phyloP scores from a whole-genome alignment of 2,888 invertebrate species.

The Epsilonema sp. region DNA sequence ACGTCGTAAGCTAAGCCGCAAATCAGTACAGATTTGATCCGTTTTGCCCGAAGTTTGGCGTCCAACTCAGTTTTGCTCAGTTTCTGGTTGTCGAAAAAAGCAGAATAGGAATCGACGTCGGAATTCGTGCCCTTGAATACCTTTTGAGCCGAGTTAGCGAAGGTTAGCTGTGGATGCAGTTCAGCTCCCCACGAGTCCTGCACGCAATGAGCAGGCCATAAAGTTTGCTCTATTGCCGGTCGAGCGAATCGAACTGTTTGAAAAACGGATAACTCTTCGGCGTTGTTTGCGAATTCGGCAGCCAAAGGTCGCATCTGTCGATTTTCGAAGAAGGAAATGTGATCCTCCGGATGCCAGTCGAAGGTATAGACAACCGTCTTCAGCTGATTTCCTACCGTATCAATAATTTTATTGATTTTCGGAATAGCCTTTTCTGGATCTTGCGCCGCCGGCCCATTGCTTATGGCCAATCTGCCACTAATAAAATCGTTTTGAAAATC shows the following conservation, averaged over 20 bases:
- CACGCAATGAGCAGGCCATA: constrained; percentile 91
- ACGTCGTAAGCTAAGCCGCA: constrained; percentile 87
- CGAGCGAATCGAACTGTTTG: constrained; percentile 3
- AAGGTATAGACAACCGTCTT: constrained; percentile 74
- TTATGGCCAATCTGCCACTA: constrained; percentile 72
- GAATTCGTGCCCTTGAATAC: constrained; percentile 56
- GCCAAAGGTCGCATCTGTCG: neutral
- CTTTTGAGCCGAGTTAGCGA: constrained; percentile 14
- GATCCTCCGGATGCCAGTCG: constrained; percentile 92
- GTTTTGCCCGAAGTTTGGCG: constrained; percentile 53
- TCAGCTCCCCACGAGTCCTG: constrained; percentile 87
- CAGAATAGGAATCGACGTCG: constrained; percentile 88
- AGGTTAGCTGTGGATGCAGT: constrained; percentile 45
- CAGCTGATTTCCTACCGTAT: constrained; percentile 38
- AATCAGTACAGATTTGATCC: constrained; percentile 73
- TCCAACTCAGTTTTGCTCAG: constrained; percentile 63
- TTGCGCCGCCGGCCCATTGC: constrained; percentile 73
- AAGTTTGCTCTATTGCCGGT: constrained; percentile 12
- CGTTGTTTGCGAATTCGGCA: neutral
- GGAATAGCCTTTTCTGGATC: constrained; percentile 73
- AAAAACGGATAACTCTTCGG: constrained; percentile 1
- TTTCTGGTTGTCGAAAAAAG: constrained; percentile 93
- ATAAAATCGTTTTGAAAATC: constrained; percentile 98
- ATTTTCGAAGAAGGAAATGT: constrained; percentile 89
- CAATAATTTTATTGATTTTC: constrained; percentile 65